Base-by-base conservation (phyloP, 2,113 vertebrate genomes). In the Muscicapa adusta region DNA sequence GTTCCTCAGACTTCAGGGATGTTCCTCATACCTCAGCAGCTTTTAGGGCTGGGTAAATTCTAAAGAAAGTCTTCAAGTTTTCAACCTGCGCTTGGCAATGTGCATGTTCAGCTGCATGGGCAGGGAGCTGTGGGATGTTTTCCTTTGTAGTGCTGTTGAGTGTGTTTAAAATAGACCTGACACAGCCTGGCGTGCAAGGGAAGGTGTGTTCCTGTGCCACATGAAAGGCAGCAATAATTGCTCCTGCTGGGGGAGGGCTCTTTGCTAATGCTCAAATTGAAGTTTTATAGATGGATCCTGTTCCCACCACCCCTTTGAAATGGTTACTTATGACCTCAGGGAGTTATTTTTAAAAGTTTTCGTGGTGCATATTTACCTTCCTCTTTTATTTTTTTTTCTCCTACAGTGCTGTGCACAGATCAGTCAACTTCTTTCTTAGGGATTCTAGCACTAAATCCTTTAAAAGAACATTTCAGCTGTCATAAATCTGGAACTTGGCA, bases 261-360 rank as follows among this genome's bases (percentile, higher is more conserved):
- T 45, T 65, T 2, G 5, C 77, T 91, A 45, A 92, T 82, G 77
- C 12, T 89, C 73, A 82, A 68, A 89, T 81, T 67, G 93, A 85
- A 94, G 58, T 86, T 85, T 81, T 92, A 82, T 57, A 33, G 84
- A 57, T 94, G 89, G 85, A 93, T 91, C 67, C 53, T 18, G 26
- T 93, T 95, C 95, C 89, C 81, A 72, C 67, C 66, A 25, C 81
- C 81, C 70, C 81, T 89, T 94, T 94, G 96, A 96, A 89, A 93
- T 89, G 70, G 81, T 97, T 95, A 65, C 91, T 79, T 60, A 13
- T 33, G 50, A 91, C 95, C 87, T 70, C 7, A 0, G 87, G 89
- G 87, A 88, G 81, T 89, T 91, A 72, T 53, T 95, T 96, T 87
- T 47, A 26, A 75, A 91, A 84, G 36, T 91, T 89, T 92, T 92